Conservation (phyloP, 2,888 invertebrate genomes). For the Rapana venosa region DNA sequence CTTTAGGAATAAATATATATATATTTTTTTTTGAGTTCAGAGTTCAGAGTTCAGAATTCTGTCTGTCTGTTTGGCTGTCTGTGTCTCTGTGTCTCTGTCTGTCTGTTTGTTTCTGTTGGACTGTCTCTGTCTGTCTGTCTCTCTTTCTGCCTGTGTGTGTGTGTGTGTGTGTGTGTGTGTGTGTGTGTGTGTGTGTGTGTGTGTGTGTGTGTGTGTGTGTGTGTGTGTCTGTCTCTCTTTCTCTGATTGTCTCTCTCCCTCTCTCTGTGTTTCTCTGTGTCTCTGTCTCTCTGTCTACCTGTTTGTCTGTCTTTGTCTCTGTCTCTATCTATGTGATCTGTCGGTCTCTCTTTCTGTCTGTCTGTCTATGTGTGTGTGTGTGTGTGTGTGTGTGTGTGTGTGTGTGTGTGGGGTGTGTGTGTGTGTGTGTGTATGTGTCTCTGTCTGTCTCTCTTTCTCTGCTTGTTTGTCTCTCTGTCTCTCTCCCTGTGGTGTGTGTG, state of each 20-base stretch:
- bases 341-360: not conserved
- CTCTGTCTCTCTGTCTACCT: not conserved
- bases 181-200: not conserved
- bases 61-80: not conserved
- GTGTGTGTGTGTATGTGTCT: no score
- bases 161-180: not conserved
- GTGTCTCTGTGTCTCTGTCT: not conserved
- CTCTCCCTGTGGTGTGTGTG: no score
- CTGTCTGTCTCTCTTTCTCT: no score
- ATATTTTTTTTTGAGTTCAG: no score
- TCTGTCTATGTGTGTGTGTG: not conserved
- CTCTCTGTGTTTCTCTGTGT: no score
- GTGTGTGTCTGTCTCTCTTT: not conserved
- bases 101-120: not conserved
- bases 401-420: no score
- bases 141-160: not conserved
- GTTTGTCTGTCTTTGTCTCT: not conserved
- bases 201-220: not conserved
- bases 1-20: no score
- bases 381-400: not conserved
- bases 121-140: not conserved
- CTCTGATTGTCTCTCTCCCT: not conserved
- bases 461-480: no score
- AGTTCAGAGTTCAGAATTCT: not conserved
- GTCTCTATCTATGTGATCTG: not conserved